Conservation (phyloP, 1,140 invertebrate species). For the Scaptomyza pallida region DNA sequence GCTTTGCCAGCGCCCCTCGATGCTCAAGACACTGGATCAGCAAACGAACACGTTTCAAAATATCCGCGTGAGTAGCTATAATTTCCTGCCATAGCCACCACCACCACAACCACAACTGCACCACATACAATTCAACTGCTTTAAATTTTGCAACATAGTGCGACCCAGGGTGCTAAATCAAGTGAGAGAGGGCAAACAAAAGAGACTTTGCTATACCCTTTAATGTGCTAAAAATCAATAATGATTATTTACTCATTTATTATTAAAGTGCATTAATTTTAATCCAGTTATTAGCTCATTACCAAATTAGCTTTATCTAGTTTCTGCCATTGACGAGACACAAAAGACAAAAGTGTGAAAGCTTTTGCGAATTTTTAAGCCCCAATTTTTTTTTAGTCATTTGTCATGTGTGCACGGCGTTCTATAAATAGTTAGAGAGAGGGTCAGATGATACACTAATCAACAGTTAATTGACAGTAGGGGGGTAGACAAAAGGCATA, state of each 20-base stretch:
- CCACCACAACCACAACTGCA: no score
- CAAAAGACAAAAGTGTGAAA: no score
- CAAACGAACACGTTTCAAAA: constrained; percentile 79
- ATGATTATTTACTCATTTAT: no score
- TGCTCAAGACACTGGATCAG: constrained; percentile 72
- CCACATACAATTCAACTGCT: neutral
- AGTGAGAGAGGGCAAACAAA: neutral
- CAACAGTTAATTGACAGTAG: constrained; percentile 30
- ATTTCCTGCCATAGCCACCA: constrained; percentile 19
- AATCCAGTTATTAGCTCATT: no score
- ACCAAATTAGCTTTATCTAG: no score
- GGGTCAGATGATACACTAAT: constrained; percentile 18
- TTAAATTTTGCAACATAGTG: constrained; percentile 1
- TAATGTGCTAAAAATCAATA: no score
- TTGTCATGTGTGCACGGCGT: no score
- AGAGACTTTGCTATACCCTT: neutral
- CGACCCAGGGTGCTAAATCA: neutral
- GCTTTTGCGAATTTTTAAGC: no score
- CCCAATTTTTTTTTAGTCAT: no score
- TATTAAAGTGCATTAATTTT: no score
- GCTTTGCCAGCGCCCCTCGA: constrained; percentile 58
- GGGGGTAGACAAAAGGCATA: neutral
- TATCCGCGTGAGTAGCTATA: constrained; percentile 83
- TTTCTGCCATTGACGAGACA: no score
- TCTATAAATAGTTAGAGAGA: no score